Evolutionary conservation across 2,797 vertebrate genomes (phyloP), one percentile per base, ranked within the genome.

Genomic region (Spinibarbus caldwelli): DNA sequence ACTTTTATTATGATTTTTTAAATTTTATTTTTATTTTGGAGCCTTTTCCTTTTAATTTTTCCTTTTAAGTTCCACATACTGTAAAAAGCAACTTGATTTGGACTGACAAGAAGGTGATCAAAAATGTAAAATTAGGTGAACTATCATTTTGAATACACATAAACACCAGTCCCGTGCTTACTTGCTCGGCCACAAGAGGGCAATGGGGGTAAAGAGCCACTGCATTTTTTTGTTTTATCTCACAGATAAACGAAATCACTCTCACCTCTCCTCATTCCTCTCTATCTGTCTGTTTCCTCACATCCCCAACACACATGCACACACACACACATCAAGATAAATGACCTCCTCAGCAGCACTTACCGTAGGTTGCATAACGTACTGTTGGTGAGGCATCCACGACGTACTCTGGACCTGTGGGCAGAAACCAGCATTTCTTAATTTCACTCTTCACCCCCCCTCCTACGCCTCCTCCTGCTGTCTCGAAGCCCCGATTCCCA

Each of bases 341-440:
- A 87, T 72, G 78, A 45, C 68, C 21, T 47, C 23, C 31, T 73
- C 47, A 80, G 75, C 75, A 77, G 86, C 92, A 98, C 98, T 97
- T 97, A 99, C 98, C 96, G 98, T 97, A 94, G 98, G 98, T 97
- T 99, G 98, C 98, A 99, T 98, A 97, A 99, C 97, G 95, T 99
- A 99, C 94, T 97, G 97, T 93, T 98, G 98, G 96, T 99, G 98
- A 96, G 98, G 98, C 98, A 99, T 99, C 98, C 98, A 99, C 93
- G 98, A 99, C 93, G 98, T 98, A 94, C 97, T 98, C 96, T 99
- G 98, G 95, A 99, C 98, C 97, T 99, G 95, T 89, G 90, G 88
- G 91, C 72, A 84, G 91, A 95, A 91, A 92, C 84, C 64, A 89
- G 85, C 59, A 86, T 85, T 88, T 85, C 83, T 88, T 89, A 84